Evolutionary conservation across 2,113 vertebrate species (phyloP).

Genomic region (Prochilodus magdalenae): DNA sequence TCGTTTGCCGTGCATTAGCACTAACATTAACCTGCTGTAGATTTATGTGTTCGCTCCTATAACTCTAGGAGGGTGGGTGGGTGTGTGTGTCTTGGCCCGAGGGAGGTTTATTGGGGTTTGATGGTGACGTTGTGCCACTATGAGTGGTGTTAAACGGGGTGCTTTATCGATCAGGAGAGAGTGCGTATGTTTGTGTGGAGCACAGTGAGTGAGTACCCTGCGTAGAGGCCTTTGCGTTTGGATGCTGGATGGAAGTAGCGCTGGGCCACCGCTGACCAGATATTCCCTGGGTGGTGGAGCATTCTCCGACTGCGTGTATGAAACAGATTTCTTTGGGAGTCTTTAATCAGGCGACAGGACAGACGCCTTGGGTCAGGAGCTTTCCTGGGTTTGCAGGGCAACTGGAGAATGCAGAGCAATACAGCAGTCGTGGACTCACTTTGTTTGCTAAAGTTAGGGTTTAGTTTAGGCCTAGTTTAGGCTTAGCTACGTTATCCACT

Average conservation of each 20-base stretch:
- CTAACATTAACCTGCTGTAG: conserved; percentile 71
- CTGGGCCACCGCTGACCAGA: conserved; percentile 60
- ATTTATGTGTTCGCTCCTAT: conserved; percentile 72
- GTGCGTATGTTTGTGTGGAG: conserved; percentile 14
- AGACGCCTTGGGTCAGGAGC: too few relatives aligned
- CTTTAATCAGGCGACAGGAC: too few relatives aligned
- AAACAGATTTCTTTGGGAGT: too few relatives aligned
- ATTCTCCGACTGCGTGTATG: too few relatives aligned
- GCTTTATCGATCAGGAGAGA: conserved; percentile 75
- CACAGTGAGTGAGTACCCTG: conserved; percentile 16
- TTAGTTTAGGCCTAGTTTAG: too few relatives aligned
- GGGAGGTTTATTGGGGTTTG: conserved; percentile 70
- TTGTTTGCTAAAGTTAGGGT: too few relatives aligned
- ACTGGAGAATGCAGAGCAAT: too few relatives aligned
- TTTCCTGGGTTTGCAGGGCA: too few relatives aligned
- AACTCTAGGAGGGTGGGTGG: conserved; percentile 69
- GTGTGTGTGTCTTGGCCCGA: conserved; percentile 40
- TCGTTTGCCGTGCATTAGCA: conserved; percentile 80
- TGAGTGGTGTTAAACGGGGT: conserved; percentile 73
- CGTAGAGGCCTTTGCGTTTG: not conserved
- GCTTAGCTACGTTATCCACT: too few relatives aligned
- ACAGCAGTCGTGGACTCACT: too few relatives aligned
- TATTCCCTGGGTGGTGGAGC: too few relatives aligned
- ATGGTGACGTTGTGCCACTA: conserved; percentile 70
- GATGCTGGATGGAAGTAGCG: conserved; percentile 51